Conservation (phyloP, 2,888 invertebrate species). For the Lepidochrysops patricia region DNA sequence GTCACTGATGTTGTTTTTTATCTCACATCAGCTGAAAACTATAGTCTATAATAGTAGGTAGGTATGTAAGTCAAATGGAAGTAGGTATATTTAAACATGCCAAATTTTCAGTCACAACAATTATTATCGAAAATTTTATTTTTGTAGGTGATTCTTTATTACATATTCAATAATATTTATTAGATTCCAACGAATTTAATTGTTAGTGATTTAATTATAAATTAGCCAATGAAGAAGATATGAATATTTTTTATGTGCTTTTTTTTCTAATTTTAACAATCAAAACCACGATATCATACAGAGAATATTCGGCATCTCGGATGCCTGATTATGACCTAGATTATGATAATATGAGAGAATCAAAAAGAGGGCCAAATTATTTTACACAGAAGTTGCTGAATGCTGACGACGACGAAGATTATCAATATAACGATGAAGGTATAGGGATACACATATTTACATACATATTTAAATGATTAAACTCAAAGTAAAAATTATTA, state of each 20-base stretch:
- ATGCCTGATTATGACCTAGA: constrained; percentile 5
- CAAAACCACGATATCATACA: neutral
- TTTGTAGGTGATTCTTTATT: neutral
- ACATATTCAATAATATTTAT: neutral
- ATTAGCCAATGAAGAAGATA: neutral
- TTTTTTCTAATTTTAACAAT: neutral
- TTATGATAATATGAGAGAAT: neutral
- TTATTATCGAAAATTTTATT: constrained; percentile 42
- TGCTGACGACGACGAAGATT: neutral
- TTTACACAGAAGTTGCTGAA: neutral
- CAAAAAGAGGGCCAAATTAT: neutral
- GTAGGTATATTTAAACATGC: constrained; percentile 29
- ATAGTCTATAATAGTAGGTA: too few relatives aligned
- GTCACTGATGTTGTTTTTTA: too few relatives aligned
- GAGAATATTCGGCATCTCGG: neutral
- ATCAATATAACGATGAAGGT: neutral
- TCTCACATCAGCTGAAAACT: too few relatives aligned
- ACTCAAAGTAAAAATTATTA: too few relatives aligned
- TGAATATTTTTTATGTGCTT: neutral
- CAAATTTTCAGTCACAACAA: constrained; percentile 56
- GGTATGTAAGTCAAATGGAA: neutral
- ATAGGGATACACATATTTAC: neutral
- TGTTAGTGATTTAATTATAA: neutral
- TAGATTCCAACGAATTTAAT: neutral
- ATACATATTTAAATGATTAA: too few relatives aligned